Evolutionary conservation across 2,797 vertebrate genomes (phyloP), one percentile per base, ranked within the genome.

Genomic region (Pseudomugil tenellus): DNA sequence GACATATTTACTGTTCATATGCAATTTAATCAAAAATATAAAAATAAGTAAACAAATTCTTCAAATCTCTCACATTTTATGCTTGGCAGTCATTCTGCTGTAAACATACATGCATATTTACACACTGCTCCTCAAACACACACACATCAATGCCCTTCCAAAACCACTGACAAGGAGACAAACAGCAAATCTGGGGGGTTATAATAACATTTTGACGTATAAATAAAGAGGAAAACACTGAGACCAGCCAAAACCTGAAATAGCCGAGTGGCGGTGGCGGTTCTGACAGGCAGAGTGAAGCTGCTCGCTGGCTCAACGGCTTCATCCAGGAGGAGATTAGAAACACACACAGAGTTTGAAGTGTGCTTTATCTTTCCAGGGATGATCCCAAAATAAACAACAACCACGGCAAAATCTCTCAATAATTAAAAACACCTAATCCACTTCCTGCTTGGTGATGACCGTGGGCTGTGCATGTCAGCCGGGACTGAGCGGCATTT

Each of bases 311-410:
- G 64, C 76, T 72, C 71, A 75, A 85, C 76, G 60, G 77, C 84
- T 86, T 76, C 85, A 90, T 91, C 85, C 85, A 85, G 84, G 67
- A 86, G 80, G 85, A 90, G 88, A 90, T 88, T 82, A 87, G 73
- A 87, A 79, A 85, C 88, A 88, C 85, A 84, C 77, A 80, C 62
- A 60, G 28, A 88, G 85, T 88, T 84, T 82, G 84, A 88, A 85
- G 83, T 82, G 79, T 80, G 82, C 74, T 70, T 87, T 83, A 84
- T 91, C 86, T 89, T 89, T 90, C 84, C 79, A 89, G 86, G 91
- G 86, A 91, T 91, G 85, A 90, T 86, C 87, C 87, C 62, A 72
- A 90, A 90, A 90, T 90, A 90, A 90, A 89, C 79, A 83, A 85
- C 77, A 79, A 84, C 74, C 60, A 76, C 46, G 68, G 77, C 67